Evolutionary conservation across 2,113 vertebrate species (phyloP), one percentile per base, ranked within the genome.

Genomic region (Sinosuthora webbiana): DNA sequence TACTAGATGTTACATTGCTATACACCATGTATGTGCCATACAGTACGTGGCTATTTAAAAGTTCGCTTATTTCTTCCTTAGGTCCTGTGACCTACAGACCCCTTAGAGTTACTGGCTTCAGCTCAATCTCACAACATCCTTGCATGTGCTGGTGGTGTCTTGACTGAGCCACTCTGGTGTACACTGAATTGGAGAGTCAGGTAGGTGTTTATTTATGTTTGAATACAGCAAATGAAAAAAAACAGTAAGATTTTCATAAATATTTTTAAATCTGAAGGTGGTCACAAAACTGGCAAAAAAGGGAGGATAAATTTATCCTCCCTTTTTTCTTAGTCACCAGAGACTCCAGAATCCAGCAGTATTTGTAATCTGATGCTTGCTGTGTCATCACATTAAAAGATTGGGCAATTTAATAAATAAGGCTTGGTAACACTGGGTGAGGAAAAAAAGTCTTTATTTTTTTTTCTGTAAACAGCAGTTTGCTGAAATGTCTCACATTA

Each of bases 151-250:
- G 50, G 21, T 80, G 41, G 3, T n/a, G 16, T 39, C 15, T 12
- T 78, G 20, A 33, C 39, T 2, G 11, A 68, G 22, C 37, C 28
- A 52, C 0, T 0, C 42, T 74, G 73, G 5, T 56, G 30, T 30
- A 23, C 28, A 4, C 27, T 35, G 42, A 37, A 6, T 31, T 70
- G 23, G 33, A 84, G n/a, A 41, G 10, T 78, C 24, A 47, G 42
- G 81, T 91, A 23, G 50, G n/a, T 52, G 19, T 33, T 59, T 76
- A 5, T 76, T 87, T 77, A 30, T 68, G 33, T 44, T 73, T n/a
- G 25, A 81, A n/a, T 39, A 53, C 65, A 39, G 11, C 4, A 37
- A 73, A 37, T 76, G 16, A 50, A 56, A 55, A 50, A 42, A 74
- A 45, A 41, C 23, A 5, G 0, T 30, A 15, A 44, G 21, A 16